Evolutionary conservation across 2,888 invertebrate species (phyloP).

Genomic region (Thymelicus acteon): DNA sequence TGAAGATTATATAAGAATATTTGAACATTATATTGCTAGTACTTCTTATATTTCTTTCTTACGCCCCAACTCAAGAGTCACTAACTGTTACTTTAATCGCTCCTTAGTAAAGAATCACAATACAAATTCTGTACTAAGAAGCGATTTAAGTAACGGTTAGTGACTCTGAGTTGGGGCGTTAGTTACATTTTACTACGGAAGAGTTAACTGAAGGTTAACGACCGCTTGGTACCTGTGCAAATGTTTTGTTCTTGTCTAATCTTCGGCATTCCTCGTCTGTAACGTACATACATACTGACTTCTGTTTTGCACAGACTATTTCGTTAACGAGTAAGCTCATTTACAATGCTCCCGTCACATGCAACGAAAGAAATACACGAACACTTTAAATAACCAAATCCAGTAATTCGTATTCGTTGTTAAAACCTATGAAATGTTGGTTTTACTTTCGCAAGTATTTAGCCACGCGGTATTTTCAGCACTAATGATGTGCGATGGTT

Average conservation of each 20-base stretch:
- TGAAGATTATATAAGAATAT: no score
- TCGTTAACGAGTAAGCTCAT: conserved; percentile 1
- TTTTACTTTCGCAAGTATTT: conserved; percentile 3
- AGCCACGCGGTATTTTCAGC: conserved; percentile 12
- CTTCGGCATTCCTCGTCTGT: not conserved
- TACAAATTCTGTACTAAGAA: no score
- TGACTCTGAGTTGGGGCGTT: no score
- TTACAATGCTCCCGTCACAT: not conserved
- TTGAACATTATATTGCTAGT: no score
- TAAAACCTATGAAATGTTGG: not conserved
- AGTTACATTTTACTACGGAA: no score
- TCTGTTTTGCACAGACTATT: not conserved
- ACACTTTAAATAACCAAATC: not conserved
- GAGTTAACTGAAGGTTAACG: no score
- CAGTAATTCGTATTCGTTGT: not conserved
- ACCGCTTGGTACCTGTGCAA: no score
- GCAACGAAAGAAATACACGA: not conserved
- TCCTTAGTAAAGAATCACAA: no score
- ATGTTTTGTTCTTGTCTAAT: not conserved
- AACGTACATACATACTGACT: not conserved
- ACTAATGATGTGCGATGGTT: conserved; percentile 30
- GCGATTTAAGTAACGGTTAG: no score
- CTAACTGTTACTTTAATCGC: no score
- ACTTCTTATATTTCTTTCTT: no score
- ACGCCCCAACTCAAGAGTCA: no score